phyloP scores from a whole-genome alignment of 2,888 invertebrate species.

The Eupithecia dodoneata region DNA sequence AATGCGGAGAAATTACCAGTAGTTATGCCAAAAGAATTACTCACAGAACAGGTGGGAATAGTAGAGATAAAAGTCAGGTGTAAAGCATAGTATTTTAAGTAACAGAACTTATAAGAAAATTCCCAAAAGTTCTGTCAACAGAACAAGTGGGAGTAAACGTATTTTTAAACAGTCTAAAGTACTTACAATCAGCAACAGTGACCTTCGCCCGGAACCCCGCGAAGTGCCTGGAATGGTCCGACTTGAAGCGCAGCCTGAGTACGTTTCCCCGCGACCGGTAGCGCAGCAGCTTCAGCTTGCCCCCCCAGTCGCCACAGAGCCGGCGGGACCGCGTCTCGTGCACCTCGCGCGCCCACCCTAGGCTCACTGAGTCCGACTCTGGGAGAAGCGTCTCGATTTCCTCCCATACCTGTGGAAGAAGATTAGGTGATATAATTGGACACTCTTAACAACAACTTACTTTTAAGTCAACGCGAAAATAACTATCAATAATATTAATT shows the following conservation, averaged over 20 bases:
- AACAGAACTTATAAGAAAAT: too few relatives aligned
- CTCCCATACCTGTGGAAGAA: slow-evolving; percentile 68
- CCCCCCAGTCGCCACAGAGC: slow-evolving; percentile 92
- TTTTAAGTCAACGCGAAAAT: background rate
- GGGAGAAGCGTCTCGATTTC: slow-evolving; percentile 67
- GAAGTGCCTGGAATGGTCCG: slow-evolving; percentile 91
- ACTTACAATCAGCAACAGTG: slow-evolving; percentile 71
- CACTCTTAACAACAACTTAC: background rate
- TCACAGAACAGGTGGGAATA: too few relatives aligned
- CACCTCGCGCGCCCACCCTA: slow-evolving; percentile 70
- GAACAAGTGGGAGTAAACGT: too few relatives aligned
- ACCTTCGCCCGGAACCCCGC: slow-evolving; percentile 90
- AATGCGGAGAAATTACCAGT: too few relatives aligned
- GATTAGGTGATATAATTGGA: background rate
- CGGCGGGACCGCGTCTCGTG: slow-evolving; percentile 70
- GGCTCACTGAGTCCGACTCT: slow-evolving; percentile 71
- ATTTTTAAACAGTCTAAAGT: slow-evolving; percentile 11
- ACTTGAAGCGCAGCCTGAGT: slow-evolving; percentile 87
- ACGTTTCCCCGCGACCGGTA: slow-evolving; percentile 86
- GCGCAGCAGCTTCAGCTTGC: slow-evolving; percentile 88
- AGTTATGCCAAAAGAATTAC: too few relatives aligned
- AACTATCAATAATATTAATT: too few relatives aligned
- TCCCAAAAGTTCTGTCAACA: too few relatives aligned
- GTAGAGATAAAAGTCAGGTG: too few relatives aligned
- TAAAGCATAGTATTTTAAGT: too few relatives aligned